phyloP scores from a whole-genome alignment of 2,113 vertebrate genomes.

The Pollachius pollachius region DNA sequence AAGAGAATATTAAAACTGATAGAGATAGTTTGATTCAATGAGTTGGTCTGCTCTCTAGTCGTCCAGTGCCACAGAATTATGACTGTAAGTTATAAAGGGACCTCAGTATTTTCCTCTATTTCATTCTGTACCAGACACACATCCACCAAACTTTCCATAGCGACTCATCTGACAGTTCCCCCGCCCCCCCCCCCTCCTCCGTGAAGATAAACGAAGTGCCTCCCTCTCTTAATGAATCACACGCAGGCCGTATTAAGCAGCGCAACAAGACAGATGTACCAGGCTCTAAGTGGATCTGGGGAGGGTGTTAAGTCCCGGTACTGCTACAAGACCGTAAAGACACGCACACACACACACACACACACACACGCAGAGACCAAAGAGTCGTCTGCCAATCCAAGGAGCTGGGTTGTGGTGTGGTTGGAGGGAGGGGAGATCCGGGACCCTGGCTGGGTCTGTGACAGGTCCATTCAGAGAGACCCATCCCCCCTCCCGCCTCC shows the following conservation, averaged over 20 bases:
- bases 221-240: slow-evolving; percentile 5
- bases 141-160: too few species aligned
- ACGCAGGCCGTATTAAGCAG: slow-evolving; percentile 28
- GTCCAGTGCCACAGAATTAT: too few species aligned
- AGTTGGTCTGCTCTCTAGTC: too few species aligned
- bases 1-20: too few species aligned
- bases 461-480: slow-evolving; percentile 38
- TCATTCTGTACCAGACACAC: too few species aligned
- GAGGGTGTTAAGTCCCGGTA: slow-evolving; percentile 30
- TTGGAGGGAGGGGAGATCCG: neutral
- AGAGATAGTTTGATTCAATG: too few species aligned
- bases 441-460: slow-evolving; percentile 41
- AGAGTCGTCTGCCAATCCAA: slow-evolving; percentile 4
- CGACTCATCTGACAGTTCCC: too few species aligned
- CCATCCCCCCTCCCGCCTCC: slow-evolving; percentile 2
- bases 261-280: slow-evolving; percentile 22
- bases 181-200: too few species aligned
- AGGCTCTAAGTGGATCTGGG: slow-evolving; percentile 34
- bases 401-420: neutral
- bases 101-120: too few species aligned
- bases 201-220: neutral
- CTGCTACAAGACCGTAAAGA: too few species aligned
- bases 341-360: too few species aligned
- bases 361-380: neutral
- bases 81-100: too few species aligned